Evolutionary conservation across 2,113 vertebrate species (phyloP).

Genomic region (Oreochromis niloticus): DNA sequence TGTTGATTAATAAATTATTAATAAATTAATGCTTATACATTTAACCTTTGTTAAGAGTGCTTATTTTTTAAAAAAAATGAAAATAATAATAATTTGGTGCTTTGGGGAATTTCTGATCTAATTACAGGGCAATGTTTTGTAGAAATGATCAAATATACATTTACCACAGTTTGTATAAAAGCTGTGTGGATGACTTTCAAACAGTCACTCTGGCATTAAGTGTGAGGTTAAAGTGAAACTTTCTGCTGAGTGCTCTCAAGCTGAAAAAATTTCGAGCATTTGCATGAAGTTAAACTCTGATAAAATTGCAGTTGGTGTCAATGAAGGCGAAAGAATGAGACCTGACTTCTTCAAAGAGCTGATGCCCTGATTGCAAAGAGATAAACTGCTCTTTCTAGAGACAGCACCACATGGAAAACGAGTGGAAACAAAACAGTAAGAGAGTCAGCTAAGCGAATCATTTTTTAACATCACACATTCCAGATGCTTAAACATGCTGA

Average conservation of each 20-base stretch:
- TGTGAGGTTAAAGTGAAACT: neutral
- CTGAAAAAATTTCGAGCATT: slow-evolving; percentile 1
- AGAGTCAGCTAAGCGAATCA: neutral
- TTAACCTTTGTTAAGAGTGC: neutral
- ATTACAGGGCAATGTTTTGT: neutral
- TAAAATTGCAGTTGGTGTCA: slow-evolving; percentile 32
- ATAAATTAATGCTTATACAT: slow-evolving; percentile 1
- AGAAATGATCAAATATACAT: neutral
- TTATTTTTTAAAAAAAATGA: neutral
- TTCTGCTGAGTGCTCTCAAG: neutral
- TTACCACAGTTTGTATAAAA: neutral
- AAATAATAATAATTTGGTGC: neutral
- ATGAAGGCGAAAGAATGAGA: slow-evolving; percentile 43
- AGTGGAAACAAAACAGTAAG: neutral
- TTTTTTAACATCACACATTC: neutral
- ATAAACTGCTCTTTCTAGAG: slow-evolving; percentile 4
- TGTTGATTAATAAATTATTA: neutral
- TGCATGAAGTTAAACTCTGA: slow-evolving; percentile 35
- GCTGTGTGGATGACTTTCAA: neutral
- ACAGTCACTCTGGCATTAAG: neutral
- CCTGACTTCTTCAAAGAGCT: slow-evolving; percentile 42
- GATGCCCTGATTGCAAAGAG: slow-evolving; percentile 1
- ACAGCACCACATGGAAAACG: neutral
- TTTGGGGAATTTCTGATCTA: neutral
- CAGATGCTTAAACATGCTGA: neutral